A percentile compares a stretch with the other conserved stretches of the same genome.
phyloP scores from a whole-genome alignment of 2,888 invertebrate genomes.

The Reticulitermes lucifugus region DNA sequence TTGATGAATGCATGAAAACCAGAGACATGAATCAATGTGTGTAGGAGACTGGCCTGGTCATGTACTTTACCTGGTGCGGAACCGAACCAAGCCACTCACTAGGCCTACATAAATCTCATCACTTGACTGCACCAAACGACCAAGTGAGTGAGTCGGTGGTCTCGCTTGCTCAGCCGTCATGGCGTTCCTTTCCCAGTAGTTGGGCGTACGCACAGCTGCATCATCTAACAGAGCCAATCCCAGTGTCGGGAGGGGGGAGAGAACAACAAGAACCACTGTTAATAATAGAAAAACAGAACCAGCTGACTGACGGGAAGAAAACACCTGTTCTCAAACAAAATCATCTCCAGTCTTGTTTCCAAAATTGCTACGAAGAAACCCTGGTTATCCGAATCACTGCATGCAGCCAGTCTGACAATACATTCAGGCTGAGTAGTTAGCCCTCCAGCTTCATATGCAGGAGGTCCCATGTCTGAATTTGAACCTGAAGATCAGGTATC shows the following conservation, averaged over 20 bases:
- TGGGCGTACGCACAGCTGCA: slow-evolving; percentile 36
- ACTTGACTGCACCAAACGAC: slow-evolving; percentile 41
- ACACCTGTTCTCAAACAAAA: slow-evolving; percentile 29
- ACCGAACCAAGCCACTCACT: slow-evolving; percentile 48
- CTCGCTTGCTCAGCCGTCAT: slow-evolving; percentile 28
- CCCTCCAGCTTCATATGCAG: background rate
- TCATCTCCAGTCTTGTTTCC: slow-evolving; percentile 10
- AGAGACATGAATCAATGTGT: slow-evolving; percentile 6
- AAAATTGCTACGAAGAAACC: background rate
- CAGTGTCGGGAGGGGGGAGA: slow-evolving; percentile 50
- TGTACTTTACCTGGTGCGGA: slow-evolving; percentile 63
- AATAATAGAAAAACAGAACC: slow-evolving; percentile 42
- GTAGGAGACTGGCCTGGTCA: slow-evolving; percentile 63
- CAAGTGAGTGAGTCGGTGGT: slow-evolving; percentile 43
- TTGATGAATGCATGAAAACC: slow-evolving; percentile 28
- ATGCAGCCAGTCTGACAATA: background rate
- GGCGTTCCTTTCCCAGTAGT: slow-evolving; percentile 27
- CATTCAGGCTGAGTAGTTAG: background rate
- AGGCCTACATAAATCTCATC: slow-evolving; percentile 49
- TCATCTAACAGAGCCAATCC: slow-evolving; percentile 54
- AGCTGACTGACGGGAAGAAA: slow-evolving; percentile 36
- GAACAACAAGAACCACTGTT: slow-evolving; percentile 47
- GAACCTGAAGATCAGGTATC: no score
- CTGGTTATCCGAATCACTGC: slow-evolving; percentile 25
- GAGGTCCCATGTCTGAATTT: background rate